These are phyloP conservation scores for Pterophyllum scalare DNA, from an alignment of 2,113 vertebrate genomes.

Conservation along the genomic window DNA sequence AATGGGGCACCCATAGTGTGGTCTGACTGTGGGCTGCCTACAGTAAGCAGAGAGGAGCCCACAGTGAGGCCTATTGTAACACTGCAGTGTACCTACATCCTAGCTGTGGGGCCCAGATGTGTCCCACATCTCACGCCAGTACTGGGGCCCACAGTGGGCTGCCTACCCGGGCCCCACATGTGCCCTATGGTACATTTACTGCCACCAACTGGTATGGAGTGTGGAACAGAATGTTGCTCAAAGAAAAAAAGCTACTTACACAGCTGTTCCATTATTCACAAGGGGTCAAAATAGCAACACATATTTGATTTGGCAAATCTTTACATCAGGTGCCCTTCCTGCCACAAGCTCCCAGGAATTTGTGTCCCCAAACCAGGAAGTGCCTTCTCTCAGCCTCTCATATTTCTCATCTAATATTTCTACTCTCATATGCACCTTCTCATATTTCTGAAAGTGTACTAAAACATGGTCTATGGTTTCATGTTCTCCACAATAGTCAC, in stretches of 20 bases:
- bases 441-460: not conserved
- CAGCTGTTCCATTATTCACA: no score
- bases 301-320: no score
- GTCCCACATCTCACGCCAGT: not conserved
- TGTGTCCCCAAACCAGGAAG: no score
- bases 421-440: not conserved
- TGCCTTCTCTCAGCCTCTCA: not conserved
- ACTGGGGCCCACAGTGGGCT: not conserved
- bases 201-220: not conserved
- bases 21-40: not conserved
- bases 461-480: not conserved
- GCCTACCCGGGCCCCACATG: not conserved
- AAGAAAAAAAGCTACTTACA: no score
- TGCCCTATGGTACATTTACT: not conserved
- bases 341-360: no score
- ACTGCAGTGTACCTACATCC: no score
- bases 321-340: no score
- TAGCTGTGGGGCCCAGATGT: not conserved
- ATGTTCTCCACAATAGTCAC: no score
- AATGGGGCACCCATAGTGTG: not conserved
- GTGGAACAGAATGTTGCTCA: not conserved
- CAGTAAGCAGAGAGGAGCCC: not conserved
- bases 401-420: no score
- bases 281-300: no score
- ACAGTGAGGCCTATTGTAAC: no score